Percentiles rank a stretch among this genome's conserved stretches.
These are phyloP conservation scores for Diadegma fenestrale DNA, from an alignment of 2,888 invertebrate genomes.

Conservation along the genomic window DNA sequence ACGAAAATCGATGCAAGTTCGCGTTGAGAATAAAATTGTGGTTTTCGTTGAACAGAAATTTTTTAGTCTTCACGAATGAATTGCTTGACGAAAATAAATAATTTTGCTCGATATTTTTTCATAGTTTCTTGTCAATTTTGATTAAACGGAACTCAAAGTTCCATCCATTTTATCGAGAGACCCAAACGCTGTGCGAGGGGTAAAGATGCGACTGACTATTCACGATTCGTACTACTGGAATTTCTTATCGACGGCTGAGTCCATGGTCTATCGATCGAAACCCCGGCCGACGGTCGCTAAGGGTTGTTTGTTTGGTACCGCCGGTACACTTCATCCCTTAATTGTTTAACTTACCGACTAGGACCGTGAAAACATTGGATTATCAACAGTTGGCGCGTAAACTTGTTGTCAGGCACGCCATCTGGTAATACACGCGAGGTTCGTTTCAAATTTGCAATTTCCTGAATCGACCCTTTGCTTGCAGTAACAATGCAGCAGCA, in stretches of 20 bases:
- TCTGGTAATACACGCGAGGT: not conserved
- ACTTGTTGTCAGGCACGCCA: not conserved
- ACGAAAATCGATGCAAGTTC: not conserved
- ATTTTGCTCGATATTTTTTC: not conserved
- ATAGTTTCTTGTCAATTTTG: not conserved
- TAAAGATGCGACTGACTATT: constrained; percentile 20
- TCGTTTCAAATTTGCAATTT: not conserved
- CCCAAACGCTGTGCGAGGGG: not conserved
- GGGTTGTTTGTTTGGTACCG: constrained; percentile 18
- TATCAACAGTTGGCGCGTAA: not conserved
- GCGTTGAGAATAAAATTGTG: not conserved
- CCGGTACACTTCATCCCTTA: not conserved
- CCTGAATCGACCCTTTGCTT: not conserved
- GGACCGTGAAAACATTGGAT: not conserved
- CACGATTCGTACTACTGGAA: constrained; percentile 32
- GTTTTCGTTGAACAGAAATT: not conserved
- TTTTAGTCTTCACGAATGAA: not conserved
- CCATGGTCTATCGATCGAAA: not conserved
- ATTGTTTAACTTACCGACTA: constrained; percentile 27
- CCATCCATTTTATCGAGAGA: not conserved
- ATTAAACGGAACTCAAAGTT: not conserved
- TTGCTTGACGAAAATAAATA: not conserved
- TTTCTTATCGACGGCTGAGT: constrained; percentile 39
- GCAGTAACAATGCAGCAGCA: not conserved
- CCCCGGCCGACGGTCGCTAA: not conserved